Evolutionary conservation across 2,113 vertebrate species (phyloP).

Genomic region (Zonotrichia leucophrys): DNA sequence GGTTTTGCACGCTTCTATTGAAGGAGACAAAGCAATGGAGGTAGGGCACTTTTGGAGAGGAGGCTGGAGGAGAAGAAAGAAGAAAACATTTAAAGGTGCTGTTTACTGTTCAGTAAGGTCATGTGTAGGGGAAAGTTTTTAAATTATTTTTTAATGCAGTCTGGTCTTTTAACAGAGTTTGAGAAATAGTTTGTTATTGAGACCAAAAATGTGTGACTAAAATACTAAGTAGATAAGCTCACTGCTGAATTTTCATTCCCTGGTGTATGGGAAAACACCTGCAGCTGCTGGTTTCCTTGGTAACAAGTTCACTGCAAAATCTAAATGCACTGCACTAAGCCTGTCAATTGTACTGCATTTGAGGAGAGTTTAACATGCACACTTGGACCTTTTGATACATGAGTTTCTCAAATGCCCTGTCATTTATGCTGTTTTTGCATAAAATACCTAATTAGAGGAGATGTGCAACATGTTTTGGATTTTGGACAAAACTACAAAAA

Average conservation of each 20-base stretch:
- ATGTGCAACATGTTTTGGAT: not conserved
- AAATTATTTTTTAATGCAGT: not conserved
- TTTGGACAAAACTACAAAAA: not conserved
- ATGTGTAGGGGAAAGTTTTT: not conserved
- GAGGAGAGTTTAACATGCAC: not conserved
- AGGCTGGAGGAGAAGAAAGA: not conserved
- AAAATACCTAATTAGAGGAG: not conserved
- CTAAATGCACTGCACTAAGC: constrained; percentile 15
- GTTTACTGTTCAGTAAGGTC: not conserved
- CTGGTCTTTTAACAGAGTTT: not conserved
- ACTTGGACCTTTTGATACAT: not conserved
- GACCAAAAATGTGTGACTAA: not conserved
- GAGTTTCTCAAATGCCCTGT: not conserved
- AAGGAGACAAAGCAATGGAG: not conserved
- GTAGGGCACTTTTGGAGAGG: not conserved
- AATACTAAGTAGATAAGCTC: not conserved
- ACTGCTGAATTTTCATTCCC: not conserved
- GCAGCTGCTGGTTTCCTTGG: constrained; percentile 68
- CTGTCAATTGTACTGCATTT: not conserved
- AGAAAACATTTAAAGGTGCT: not conserved
- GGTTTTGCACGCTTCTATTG: not conserved
- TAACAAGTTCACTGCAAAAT: constrained; percentile 41
- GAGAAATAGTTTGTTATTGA: not conserved
- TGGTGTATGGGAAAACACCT: constrained; percentile 12
- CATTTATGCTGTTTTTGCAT: not conserved